Evolutionary conservation across 2,113 vertebrate species (phyloP), one percentile per base, ranked within the genome.

Genomic region (Columbina picui): DNA sequence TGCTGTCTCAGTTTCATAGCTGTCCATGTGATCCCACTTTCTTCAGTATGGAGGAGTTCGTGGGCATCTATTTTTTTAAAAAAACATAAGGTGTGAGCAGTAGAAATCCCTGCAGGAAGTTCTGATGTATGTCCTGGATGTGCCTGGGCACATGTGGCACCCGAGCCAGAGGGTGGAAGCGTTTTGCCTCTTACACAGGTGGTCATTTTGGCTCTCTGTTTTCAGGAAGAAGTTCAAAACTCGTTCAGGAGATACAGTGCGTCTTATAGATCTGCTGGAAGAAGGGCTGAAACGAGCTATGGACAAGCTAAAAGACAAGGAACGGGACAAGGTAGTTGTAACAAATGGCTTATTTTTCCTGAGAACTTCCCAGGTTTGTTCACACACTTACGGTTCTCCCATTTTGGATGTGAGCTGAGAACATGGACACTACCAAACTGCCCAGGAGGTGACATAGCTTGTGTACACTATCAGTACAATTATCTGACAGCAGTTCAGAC

Each of bases 191-290:
- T 59, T 41, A 3, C 0, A 2, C 45, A 84, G 57, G 60, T 38
- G 49, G 7, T 36, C 23, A 67, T 84, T 95, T 71, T 69, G 43
- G 36, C 47, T 65, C 19, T 92, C 81, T 94, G 61, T 47, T 87
- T 92, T 25, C 96, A 99, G 99, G 97, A 99, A 99, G 97, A 99
- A 99, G 98, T 99, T 99, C 96, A 99, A 99, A 98, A 99, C 99
- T 12, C 98, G 99, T 27, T 99, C 99, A 1, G 99, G 99, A 36
- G 99, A 99, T 92, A 99, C 99, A 0, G 99, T 99, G 75, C 97
- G 99, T 63, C 98, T 99, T 47, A 98, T 98, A 74, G 99, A 99
- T 89, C 98, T 99, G 68, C 97, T 99, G 95, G 98, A 99, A 11
- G 99, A 99, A 88, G 99, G 99, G 6, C 97, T 99, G 69, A 99